phyloP scores from a whole-genome alignment of 2,797 vertebrate species.

The Aplochiton taeniatus region DNA sequence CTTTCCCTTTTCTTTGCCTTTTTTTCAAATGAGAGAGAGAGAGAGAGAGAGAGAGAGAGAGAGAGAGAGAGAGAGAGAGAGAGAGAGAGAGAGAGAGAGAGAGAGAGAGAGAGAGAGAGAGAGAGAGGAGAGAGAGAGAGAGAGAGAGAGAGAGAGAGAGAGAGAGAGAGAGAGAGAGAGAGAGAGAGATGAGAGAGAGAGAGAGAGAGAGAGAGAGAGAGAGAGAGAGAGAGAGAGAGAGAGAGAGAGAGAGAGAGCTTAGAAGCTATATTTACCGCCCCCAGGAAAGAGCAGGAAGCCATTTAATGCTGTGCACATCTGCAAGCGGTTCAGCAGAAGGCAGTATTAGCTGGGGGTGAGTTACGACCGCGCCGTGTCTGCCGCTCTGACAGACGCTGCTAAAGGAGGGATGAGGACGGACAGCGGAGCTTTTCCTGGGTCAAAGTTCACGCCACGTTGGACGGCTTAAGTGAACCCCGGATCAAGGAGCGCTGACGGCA shows the following conservation, averaged over 20 bases:
- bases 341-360: constrained; percentile 51
- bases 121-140: background rate
- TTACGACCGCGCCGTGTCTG: constrained; percentile 34
- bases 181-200: background rate
- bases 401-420: constrained; percentile 53
- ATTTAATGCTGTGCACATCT: constrained; percentile 58
- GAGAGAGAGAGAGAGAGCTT: constrained; percentile 30
- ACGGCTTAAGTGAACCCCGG: constrained; percentile 62
- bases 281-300: constrained; percentile 35
- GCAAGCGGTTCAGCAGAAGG: constrained; percentile 55
- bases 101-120: background rate
- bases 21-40: constrained; percentile 12
- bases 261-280: constrained; percentile 39
- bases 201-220: constrained; percentile 13
- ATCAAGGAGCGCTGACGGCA: constrained; percentile 64
- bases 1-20: constrained; percentile 11
- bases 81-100: constrained; percentile 17
- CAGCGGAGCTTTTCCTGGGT: constrained; percentile 52
- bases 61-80: background rate
- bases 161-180: too few relatives aligned
- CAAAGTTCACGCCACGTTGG: constrained; percentile 56
- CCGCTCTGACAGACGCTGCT: constrained; percentile 44
- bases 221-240: constrained; percentile 9
- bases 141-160: background rate
- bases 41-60: constrained; percentile 5